Evolutionary conservation across 37 sponge, comb jelly and placozoan species (phyloP), one percentile per base, ranked within the genome.

Genomic region (Spongilla lacustris): DNA sequence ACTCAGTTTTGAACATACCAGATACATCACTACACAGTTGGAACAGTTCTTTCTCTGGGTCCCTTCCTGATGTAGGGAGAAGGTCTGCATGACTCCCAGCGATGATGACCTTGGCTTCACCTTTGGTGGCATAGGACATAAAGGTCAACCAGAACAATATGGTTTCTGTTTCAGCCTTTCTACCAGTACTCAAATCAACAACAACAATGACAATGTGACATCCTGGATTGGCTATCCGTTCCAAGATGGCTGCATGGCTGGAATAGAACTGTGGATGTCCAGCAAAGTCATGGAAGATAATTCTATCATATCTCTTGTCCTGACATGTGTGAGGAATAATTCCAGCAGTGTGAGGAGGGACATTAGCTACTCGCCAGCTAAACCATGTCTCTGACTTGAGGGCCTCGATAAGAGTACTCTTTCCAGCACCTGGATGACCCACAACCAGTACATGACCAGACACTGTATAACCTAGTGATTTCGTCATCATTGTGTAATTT

Each of bases 231-330:
- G 33, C 24, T 19, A 68, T 22, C 6, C 27, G 50, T 66, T 89
- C 84, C 25, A 89, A 69, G 26, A 89, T 32, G 10, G 74, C 84
- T 31, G 78, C 34, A 27, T 89, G 89, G 8, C 78, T 72, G 28
- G 67, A 76, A 71, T 89, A 78, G 72, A 79, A 89, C 29, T 89
- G 84, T 0, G 32, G 75, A 27, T 89, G 76, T 22, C 89, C 89
- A 71, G 89, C 89, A 83, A 89, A 89, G 69, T 89, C 89, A 82
- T 67, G 82, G 49, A 83, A 83, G 58, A 89, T 12, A 31, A 83
- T 35, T 29, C 66, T 68, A 14, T 83, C 88, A 83, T 68, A 72
- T 26, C 83, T 30, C 36, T 22, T 70, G 37, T 79, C 77, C 2
- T 41, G 11, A 31, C 67, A 37, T 36, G 77, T 28, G 35, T 69